Evolutionary conservation across 2,113 vertebrate species (phyloP).

Genomic region (Ictidomys tridecemlineatus): DNA sequence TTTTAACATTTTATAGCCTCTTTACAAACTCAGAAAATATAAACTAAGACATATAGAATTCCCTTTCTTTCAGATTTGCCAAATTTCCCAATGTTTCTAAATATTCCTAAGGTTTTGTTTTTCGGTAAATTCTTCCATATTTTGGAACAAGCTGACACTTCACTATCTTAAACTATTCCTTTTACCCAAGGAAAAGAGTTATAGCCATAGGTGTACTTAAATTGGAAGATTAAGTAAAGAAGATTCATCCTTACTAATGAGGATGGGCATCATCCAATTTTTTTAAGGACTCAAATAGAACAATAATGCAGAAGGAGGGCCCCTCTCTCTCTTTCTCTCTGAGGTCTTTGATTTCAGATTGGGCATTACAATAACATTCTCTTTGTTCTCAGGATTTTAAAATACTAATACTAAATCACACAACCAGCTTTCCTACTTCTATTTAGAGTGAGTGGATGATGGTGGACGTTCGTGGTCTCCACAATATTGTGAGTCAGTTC

Average conservation of each 20-base stretch:
- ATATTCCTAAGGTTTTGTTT: neutral
- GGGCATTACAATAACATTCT: neutral
- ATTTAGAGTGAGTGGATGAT: neutral
- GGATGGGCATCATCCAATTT: no score
- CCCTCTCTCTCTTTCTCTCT: neutral
- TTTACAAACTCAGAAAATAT: neutral
- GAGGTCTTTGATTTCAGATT: neutral
- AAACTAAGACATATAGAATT: neutral
- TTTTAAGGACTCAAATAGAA: neutral
- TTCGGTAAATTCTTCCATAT: neutral
- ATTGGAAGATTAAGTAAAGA: neutral
- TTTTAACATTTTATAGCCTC: constrained; percentile 29
- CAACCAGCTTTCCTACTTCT: neutral
- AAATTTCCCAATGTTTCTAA: neutral
- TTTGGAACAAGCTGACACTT: neutral
- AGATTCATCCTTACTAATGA: neutral
- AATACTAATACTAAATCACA: neutral
- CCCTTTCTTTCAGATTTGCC: neutral
- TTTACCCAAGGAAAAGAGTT: neutral
- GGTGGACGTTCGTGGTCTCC: neutral
- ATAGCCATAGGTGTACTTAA: no score
- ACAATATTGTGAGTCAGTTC: neutral
- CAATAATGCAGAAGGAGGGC: neutral
- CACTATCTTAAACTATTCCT: neutral
- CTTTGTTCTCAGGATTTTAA: neutral